Conservation (phyloP, 2,888 invertebrate species). For the Ptychoptera albimana region DNA sequence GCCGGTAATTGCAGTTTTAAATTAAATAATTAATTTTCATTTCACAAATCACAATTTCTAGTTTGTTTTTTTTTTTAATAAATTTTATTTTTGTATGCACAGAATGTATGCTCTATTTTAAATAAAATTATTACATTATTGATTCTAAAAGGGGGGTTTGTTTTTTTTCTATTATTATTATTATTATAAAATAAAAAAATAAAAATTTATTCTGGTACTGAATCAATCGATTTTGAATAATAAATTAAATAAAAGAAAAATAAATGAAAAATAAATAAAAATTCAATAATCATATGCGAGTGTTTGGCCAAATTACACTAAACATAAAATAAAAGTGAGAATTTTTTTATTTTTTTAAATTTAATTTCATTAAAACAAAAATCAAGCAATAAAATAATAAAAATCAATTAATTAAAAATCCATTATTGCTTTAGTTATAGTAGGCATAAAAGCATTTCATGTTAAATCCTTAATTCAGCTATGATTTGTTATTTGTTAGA, state of each 20-base stretch:
- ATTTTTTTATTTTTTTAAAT: not conserved
- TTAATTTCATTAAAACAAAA: not conserved
- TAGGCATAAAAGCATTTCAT: too few relatives aligned
- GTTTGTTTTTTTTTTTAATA: too few relatives aligned
- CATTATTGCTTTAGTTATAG: too few relatives aligned
- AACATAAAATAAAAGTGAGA: conserved; percentile 8
- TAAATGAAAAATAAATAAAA: conserved; percentile 3
- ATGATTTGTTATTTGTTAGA: too few relatives aligned
- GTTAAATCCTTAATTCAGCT: too few relatives aligned
- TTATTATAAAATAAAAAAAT: conserved; percentile 3
- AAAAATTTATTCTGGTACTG: not conserved
- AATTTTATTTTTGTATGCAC: too few relatives aligned
- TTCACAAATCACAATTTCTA: too few relatives aligned
- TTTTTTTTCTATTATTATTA: not conserved
- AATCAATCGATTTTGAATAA: not conserved
- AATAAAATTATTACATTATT: too few relatives aligned
- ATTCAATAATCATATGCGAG: conserved; percentile 11
- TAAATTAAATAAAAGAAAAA: not conserved
- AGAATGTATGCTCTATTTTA: too few relatives aligned
- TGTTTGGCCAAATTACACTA: conserved; percentile 12
- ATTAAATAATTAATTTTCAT: too few relatives aligned
- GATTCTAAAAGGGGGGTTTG: too few relatives aligned
- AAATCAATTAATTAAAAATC: not conserved
- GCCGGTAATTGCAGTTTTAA: too few relatives aligned
- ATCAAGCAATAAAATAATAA: not conserved